phyloP scores from a whole-genome alignment of 53 echinoderm and acorn worm species.

The Crossaster papposus region DNA sequence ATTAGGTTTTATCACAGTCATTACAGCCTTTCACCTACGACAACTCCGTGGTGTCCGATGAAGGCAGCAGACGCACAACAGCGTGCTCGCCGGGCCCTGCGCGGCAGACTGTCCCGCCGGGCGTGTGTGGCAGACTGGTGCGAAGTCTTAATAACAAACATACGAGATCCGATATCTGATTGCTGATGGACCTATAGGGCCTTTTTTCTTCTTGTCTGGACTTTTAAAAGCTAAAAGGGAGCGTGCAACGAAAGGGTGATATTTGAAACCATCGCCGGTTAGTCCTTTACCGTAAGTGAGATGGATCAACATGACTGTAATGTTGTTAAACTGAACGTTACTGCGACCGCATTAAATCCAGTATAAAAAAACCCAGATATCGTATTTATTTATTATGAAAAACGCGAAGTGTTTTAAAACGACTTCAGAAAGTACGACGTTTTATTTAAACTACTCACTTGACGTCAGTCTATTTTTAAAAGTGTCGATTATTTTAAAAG shows the following conservation, averaged over 20 bases:
- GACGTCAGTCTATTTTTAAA: no score
- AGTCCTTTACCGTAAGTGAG: neutral
- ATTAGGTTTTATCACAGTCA: slow-evolving; percentile 63
- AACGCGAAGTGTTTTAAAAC: neutral
- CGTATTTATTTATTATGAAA: no score
- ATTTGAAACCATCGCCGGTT: neutral
- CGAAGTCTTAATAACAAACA: slow-evolving; percentile 36
- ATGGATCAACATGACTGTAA: neutral
- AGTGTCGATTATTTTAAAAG: no score
- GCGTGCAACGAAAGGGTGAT: neutral
- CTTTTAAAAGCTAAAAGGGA: neutral
- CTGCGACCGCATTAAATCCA: no score
- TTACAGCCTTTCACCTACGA: slow-evolving; percentile 52
- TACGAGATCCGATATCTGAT: slow-evolving; percentile 50
- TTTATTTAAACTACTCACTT: no score
- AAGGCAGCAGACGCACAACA: slow-evolving; percentile 42
- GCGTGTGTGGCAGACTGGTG: slow-evolving; percentile 45
- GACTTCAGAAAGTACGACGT: slow-evolving; percentile 15
- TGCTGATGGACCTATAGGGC: slow-evolving; percentile 10
- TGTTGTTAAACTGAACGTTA: neutral
- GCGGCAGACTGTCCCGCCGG: slow-evolving; percentile 40
- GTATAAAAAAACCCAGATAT: no score
- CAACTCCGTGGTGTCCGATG: slow-evolving; percentile 20
- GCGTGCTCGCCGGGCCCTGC: slow-evolving; percentile 15
- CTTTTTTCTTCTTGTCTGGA: neutral